phyloP scores from a whole-genome alignment of 2,797 vertebrate species.

The Todus mexicanus region DNA sequence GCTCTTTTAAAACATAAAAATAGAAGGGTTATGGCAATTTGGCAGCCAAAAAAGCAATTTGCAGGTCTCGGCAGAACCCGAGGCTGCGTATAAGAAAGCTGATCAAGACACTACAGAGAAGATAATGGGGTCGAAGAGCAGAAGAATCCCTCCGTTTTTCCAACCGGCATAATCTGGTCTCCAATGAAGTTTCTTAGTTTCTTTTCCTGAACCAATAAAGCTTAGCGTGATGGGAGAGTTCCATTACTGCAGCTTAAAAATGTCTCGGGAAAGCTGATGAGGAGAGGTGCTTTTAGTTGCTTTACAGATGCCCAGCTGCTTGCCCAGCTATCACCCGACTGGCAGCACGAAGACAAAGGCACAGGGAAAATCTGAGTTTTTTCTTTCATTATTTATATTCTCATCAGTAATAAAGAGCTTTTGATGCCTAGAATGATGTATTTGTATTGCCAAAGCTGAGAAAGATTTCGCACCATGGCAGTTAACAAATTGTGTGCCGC shows the following conservation, averaged over 20 bases:
- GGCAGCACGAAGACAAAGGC: slow-evolving; percentile 42
- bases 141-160: slow-evolving; percentile 64
- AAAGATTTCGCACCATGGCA: neutral
- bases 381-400: neutral
- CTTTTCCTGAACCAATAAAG: slow-evolving; percentile 82
- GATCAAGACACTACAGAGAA: slow-evolving; percentile 74
- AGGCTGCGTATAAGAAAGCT: slow-evolving; percentile 75
- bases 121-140: slow-evolving; percentile 76
- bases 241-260: slow-evolving; percentile 76
- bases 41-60: slow-evolving; percentile 79
- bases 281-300: slow-evolving; percentile 62
- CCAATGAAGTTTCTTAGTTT: slow-evolving; percentile 88
- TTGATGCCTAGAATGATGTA: neutral
- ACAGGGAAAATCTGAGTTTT: slow-evolving; percentile 62
- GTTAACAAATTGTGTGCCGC: neutral
- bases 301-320: slow-evolving; percentile 69
- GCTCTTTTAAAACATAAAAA: slow-evolving; percentile 80
- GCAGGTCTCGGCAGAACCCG: slow-evolving; percentile 68
- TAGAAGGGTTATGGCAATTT: slow-evolving; percentile 81
- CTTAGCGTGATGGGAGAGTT: slow-evolving; percentile 79
- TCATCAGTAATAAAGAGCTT: neutral
- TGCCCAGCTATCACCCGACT: slow-evolving; percentile 49
- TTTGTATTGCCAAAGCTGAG: neutral
- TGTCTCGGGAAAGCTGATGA: slow-evolving; percentile 76
- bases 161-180: slow-evolving; percentile 82